Percentiles rank a stretch among this genome's conserved stretches.
phyloP scores from a whole-genome alignment of 2,113 vertebrate genomes.

The Syngnathoides biaculeatus region DNA sequence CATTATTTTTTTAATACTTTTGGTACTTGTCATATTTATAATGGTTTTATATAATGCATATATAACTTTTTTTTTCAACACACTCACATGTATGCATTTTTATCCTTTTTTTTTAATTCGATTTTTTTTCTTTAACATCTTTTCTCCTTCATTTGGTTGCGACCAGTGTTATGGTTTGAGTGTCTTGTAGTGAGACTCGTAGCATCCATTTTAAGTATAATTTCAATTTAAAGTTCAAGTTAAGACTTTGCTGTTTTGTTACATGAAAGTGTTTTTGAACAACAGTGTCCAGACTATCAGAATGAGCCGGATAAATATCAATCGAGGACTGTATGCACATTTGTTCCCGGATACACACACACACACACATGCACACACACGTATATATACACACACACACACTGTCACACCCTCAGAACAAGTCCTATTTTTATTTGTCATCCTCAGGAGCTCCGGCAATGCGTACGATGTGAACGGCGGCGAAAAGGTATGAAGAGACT shows the following conservation, averaged over 20 bases:
- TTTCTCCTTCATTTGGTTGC: too few relatives aligned
- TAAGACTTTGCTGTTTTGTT: neutral
- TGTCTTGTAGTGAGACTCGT: too few relatives aligned
- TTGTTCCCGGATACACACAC: neutral
- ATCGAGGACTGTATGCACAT: neutral
- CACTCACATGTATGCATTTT: too few relatives aligned
- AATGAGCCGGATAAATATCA: neutral
- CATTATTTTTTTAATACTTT: too few relatives aligned
- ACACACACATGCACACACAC: neutral
- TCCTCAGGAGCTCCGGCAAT: conserved; percentile 38
- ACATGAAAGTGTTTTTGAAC: neutral
- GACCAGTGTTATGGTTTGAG: too few relatives aligned
- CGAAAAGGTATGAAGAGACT: conserved; percentile 30
- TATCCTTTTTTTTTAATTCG: too few relatives aligned
- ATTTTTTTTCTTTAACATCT: too few relatives aligned
- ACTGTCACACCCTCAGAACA: neutral
- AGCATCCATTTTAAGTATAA: too few relatives aligned
- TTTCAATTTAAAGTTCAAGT: too few relatives aligned
- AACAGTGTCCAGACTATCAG: neutral
- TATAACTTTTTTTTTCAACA: too few relatives aligned
- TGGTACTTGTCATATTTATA: too few relatives aligned
- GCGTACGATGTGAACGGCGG: conserved; percentile 40
- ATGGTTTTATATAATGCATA: too few relatives aligned
- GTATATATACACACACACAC: neutral
- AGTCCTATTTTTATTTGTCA: conserved; percentile 3